phyloP scores from a whole-genome alignment of 1,140 invertebrate species.

The Periplaneta americana region DNA sequence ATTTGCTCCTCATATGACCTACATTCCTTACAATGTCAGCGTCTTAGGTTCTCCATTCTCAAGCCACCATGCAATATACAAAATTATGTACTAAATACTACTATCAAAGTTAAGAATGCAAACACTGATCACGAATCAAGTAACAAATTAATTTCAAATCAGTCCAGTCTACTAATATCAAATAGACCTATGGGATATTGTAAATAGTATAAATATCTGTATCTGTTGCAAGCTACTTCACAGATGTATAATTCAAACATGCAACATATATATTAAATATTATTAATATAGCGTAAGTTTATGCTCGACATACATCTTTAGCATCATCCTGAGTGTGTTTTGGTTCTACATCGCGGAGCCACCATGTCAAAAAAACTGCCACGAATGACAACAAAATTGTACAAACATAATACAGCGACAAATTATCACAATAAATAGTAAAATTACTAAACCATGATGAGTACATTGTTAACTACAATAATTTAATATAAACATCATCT shows the following conservation, averaged over 20 bases:
- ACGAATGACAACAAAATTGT: conserved; percentile 17
- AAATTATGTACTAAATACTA: too few species aligned
- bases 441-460: conserved; percentile 4
- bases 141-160: background rate
- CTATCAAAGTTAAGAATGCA: background rate
- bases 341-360: background rate
- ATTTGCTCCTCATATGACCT: too few species aligned
- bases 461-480: background rate
- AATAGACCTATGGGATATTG: background rate
- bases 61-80: too few species aligned
- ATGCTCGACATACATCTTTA: background rate
- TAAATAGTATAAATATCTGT: background rate
- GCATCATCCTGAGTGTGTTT: background rate
- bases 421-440: conserved; percentile 21
- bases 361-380: conserved; percentile 17
- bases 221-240: background rate
- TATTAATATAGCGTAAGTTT: background rate
- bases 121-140: background rate
- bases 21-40: too few species aligned
- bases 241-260: background rate
- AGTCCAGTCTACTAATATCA: background rate
- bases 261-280: background rate
- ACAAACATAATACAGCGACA: conserved; percentile 21
- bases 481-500: too few species aligned
- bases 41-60: too few species aligned